phyloP scores from a whole-genome alignment of 1,140 invertebrate genomes.

The Pseudachorutes palmiensis region DNA sequence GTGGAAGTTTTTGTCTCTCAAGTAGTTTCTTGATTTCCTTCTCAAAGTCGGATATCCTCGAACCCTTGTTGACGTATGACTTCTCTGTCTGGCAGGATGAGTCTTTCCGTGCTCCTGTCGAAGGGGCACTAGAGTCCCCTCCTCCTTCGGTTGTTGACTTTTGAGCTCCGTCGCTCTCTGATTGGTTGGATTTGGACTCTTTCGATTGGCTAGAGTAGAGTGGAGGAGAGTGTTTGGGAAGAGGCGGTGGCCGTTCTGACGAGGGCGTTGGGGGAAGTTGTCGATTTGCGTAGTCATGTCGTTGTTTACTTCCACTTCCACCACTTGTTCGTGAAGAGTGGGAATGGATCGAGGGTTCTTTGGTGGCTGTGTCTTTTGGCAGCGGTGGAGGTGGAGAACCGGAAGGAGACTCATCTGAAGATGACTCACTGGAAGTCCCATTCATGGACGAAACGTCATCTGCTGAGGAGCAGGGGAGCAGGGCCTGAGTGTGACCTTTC shows the following conservation, averaged over 20 bases:
- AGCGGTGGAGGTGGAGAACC: constrained; percentile 54
- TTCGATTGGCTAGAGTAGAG: not conserved
- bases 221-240: not conserved
- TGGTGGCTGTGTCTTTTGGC: constrained; percentile 38
- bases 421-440: constrained; percentile 66
- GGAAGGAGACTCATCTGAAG: constrained; percentile 59
- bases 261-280: constrained; percentile 27
- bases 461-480: constrained; percentile 57
- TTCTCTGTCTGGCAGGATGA: constrained; percentile 54
- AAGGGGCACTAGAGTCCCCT: constrained; percentile 35
- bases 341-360: constrained; percentile 3
- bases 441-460: constrained; percentile 70
- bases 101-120: constrained; percentile 51
- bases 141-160: constrained; percentile 11
- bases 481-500: constrained; percentile 24
- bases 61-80: constrained; percentile 44
- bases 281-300: constrained; percentile 14
- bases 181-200: not conserved
- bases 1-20: constrained; percentile 56
- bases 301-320: constrained; percentile 7
- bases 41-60: constrained; percentile 52
- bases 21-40: constrained; percentile 63
- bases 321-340: no score
- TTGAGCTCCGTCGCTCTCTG: not conserved
- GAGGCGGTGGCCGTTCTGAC: not conserved